Evolutionary conservation across 92 coral and sea anemone species (phyloP), one percentile per base, ranked within the genome.

Genomic region (Siderastrea radians): DNA sequence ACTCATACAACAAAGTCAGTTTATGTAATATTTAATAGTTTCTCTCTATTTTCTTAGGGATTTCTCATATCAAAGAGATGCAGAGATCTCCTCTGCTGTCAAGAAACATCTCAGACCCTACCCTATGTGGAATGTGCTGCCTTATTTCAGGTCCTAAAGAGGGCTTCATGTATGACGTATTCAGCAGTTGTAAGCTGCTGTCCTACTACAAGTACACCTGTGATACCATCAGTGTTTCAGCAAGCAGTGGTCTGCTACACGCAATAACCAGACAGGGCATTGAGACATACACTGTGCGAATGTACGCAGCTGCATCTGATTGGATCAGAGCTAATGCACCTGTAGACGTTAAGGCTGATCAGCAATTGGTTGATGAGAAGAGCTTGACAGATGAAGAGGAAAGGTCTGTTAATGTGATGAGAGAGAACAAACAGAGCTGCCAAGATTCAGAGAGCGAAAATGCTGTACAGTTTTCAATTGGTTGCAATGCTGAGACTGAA

Each of bases 141-240:
- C 81, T 98, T 75, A 95, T 98, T 49, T 98, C 99, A 16, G 92
- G 98, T 9, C 97, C 98, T 13, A 98, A 95, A 68, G 95, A 98
- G 81, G 98, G 98, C 11, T 94, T 79, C 74, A 80, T 98, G 63
- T 98, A 98, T 69, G 94, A 95, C 53, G 91, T 98, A 12, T 96
- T 91, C 78, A 80, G 71, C 68, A 85, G 75, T 47, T 88, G 96
- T 71, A 86, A 84, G 61, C 84, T 95, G 69, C 62, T 98, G 14
- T 93, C 98, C 2, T 81, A 89, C 17, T 98, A 96, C 72, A 95
- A 93, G 59, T 98, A 87, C 77, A 94, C 98, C 7, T 80, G 90
- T 57, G 98, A 95, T 77, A 98, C 98, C 7, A 80, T 92, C 52
- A 90, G 91, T 8, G 98, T 95, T 14, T 82, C 96, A 11, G 91